Percentiles rank a stretch among this genome's conserved stretches.
These are phyloP conservation scores for Phodopus roborovskii DNA, from an alignment of 2,113 vertebrate species.

Conservation along the genomic window DNA sequence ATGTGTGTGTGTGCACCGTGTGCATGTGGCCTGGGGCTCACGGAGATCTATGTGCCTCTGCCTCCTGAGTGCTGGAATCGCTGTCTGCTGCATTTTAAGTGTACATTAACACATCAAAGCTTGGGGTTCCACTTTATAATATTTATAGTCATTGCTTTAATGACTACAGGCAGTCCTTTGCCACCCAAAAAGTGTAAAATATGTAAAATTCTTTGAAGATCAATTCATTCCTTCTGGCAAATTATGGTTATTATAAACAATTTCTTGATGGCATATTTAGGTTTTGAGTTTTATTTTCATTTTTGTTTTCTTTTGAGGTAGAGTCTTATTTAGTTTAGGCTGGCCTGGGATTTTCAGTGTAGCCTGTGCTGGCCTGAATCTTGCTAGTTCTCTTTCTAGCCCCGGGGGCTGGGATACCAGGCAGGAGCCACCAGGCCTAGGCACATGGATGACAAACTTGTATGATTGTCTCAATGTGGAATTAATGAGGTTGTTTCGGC, in stretches of 20 bases:
- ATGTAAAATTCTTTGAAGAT: slow-evolving; percentile 32
- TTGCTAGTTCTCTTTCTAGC: too few species aligned
- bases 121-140: slow-evolving; percentile 19
- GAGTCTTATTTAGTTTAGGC: not conserved
- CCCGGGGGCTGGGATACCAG: not conserved
- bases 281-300: not conserved
- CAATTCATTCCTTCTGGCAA: not conserved
- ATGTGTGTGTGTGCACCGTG: too few species aligned
- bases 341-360: too few species aligned
- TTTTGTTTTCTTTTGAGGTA: not conserved
- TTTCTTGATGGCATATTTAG: not conserved
- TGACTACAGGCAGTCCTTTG: slow-evolving; percentile 14
- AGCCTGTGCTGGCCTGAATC: not conserved
- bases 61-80: not conserved
- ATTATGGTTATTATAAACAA: slow-evolving; percentile 39
- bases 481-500: not conserved
- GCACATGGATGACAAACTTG: slow-evolving; percentile 4
- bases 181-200: too few species aligned
- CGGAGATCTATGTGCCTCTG: not conserved
- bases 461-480: not conserved
- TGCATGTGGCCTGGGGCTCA: not conserved
- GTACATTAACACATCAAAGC: not conserved
- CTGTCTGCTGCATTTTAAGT: not conserved
- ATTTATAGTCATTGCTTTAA: slow-evolving; percentile 47
- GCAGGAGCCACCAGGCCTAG: not conserved